Evolutionary conservation across 2,888 invertebrate genomes (phyloP), one percentile per base, ranked within the genome.

Genomic region (Protodeltote pygarga): DNA sequence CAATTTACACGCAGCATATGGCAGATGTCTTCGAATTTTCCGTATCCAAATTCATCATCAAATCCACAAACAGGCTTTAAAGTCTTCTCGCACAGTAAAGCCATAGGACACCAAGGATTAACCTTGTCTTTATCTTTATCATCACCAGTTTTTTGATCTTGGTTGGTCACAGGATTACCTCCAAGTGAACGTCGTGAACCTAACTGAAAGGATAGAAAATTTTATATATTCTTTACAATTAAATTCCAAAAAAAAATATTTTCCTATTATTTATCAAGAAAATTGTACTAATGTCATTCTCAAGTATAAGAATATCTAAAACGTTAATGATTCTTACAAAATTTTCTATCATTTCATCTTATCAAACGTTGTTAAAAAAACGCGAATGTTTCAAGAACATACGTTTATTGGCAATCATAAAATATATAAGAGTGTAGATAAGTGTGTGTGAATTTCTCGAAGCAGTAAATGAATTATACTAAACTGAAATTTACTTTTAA

Each of bases 1-100:
- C 89, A 89, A 49, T 89, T 88, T 1, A 85, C 81, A 44, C 81
- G 75, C 5, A 87, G 41, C 81, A 89, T 77, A 41, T 89, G 88
- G 37, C 88, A 89, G 5, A 85, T 38, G 20, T 87, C 81, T 21
- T 84, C 81, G 49, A 89, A 88, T 55, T 71, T 82, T 1, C 79
- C 85, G 29, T 77, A 82, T 3, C 88, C 88, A 35, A 79, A 85
- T 0, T 62, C 75, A 15, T 85, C 83, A 50, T 89, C 88, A 25
- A 77, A 84, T 0, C 84, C 88, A 65, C 88, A 87, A 4, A 83
- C 60, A 2, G 80, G 69, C 1, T 65, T 54, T 3, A 50, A 46
- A 1, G 65, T 62, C 21, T 68, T 78, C 1, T 61, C 71, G 51
- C 88, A 88, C 8, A 79, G 54, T 31, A 81, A 45, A 1, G 84